phyloP scores from a whole-genome alignment of 2,888 invertebrate genomes.

The Invenusta paracnida region DNA sequence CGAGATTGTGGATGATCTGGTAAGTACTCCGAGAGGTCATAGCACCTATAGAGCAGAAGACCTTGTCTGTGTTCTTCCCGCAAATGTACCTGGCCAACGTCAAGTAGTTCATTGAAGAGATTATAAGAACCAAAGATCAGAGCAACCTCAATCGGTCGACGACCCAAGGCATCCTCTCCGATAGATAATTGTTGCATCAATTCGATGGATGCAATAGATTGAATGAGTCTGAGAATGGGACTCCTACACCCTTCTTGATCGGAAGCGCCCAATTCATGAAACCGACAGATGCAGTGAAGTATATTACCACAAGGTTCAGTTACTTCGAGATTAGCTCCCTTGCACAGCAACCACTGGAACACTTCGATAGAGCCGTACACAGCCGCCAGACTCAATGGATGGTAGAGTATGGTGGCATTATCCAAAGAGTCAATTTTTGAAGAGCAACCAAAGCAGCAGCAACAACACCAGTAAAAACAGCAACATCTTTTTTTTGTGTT shows the following conservation, averaged over 20 bases:
- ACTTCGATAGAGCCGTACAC: not conserved
- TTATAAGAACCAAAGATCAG: not conserved
- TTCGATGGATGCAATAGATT: not conserved
- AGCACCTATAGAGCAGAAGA: not conserved
- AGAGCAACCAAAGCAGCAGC: no score
- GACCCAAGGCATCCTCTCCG: not conserved
- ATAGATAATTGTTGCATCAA: not conserved
- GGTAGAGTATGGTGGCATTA: not conserved
- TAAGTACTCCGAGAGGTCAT: not conserved
- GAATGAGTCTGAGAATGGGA: not conserved
- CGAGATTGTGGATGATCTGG: not conserved
- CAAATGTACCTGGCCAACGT: not conserved
- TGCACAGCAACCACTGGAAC: not conserved
- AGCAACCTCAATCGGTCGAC: not conserved
- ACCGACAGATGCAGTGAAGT: not conserved
- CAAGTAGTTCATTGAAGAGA: not conserved
- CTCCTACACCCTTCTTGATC: not conserved
- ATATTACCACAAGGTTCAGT: not conserved
- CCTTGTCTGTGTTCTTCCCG: not conserved
- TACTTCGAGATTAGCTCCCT: not conserved
- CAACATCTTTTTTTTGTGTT: no score
- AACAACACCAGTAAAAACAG: no score
- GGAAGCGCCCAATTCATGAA: not conserved
- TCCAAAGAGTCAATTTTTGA: no score
- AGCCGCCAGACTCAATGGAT: not conserved